phyloP scores from a whole-genome alignment of 2,888 invertebrate species.

The Cerastoderma edule region DNA sequence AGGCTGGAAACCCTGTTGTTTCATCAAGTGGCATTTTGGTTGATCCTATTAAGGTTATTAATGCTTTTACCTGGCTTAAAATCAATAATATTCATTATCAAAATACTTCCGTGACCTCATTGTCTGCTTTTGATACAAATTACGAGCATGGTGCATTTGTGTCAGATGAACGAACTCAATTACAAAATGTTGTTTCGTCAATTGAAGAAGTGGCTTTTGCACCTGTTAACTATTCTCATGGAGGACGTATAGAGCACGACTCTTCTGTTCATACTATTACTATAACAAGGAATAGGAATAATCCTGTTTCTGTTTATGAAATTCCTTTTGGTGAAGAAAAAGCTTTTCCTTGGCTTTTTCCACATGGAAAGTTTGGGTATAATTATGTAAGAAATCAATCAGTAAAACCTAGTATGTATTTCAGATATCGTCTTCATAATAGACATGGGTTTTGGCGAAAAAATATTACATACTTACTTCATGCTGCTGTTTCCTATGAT shows the following conservation, averaged over 20 bases:
- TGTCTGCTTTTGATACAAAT: too few relatives aligned
- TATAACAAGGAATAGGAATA: background rate
- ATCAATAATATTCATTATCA: too few relatives aligned
- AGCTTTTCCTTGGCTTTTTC: constrained; percentile 55
- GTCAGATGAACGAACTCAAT: too few relatives aligned
- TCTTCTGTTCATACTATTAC: background rate
- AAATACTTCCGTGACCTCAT: too few relatives aligned
- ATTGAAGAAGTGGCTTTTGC: too few relatives aligned
- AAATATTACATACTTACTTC: constrained; percentile 42
- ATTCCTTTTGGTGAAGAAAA: constrained; percentile 38
- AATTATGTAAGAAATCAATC: constrained; percentile 8
- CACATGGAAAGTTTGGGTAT: constrained; percentile 35
- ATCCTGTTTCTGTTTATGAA: constrained; percentile 27
- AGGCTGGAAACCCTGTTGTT: background rate
- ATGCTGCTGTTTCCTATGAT: constrained; percentile 38
- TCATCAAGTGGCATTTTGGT: background rate
- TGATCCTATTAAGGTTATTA: constrained; percentile 29
- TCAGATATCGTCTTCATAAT: constrained; percentile 37
- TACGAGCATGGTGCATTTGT: too few relatives aligned
- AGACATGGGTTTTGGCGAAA: constrained; percentile 20
- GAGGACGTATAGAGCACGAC: background rate
- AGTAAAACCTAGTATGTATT: constrained; percentile 35
- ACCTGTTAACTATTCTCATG: too few relatives aligned
- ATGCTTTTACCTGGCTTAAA: constrained; percentile 8
- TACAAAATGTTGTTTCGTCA: too few relatives aligned